Base-by-base conservation (phyloP, 2,113 vertebrate genomes). In the Bettongia penicillata region DNA sequence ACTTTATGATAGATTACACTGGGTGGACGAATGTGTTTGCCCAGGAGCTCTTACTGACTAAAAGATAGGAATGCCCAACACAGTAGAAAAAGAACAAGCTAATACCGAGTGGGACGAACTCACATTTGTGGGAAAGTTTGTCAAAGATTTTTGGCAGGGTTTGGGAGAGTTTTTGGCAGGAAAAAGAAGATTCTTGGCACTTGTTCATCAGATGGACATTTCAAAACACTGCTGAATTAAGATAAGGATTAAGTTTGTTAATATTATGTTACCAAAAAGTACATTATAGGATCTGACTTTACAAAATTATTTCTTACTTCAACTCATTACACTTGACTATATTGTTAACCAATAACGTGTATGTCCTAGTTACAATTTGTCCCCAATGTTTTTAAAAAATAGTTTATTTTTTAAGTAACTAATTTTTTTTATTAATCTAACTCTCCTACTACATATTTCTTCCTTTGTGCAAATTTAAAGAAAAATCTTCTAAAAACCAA, bases 241-340 rank as follows among this genome's bases (percentile, higher is more conserved):
- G 68, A 84, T 84, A 84, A 84, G 68, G n/a, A 84, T 84, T 84
- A 77, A 77, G n/a, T 84, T 84, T 84, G n/a, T n/a, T 84, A 84
- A 84, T 77, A 84, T 84, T 84, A 84, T 84, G 68, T 43, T 84
- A 43, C 68, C n/a, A 84, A 84, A 84, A 84, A 84, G 14, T 84
- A 84, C 6, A 43, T 84, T 84, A 84, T 23, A 23, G 37, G 19
- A n/a, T 43, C 68, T 84, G 68, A 43, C n/a, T 84, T 84, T 43
- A 84, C 19, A 43, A 43, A 84, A 43, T 84, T 22, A 84, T 43
- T 84, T 84, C n/a, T 68, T 68, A 68, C 57, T 84, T 43, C 68
- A 43, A 43, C 8, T 84, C 68, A 84, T 8, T 7, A 84, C 7
- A 84, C 68, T 43, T 2, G 68, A 84, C n/a, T 84, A 7, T 37